These are phyloP conservation scores for Drosophila arizonae DNA, from an alignment of 1,140 invertebrate genomes.

Conservation along the genomic window DNA sequence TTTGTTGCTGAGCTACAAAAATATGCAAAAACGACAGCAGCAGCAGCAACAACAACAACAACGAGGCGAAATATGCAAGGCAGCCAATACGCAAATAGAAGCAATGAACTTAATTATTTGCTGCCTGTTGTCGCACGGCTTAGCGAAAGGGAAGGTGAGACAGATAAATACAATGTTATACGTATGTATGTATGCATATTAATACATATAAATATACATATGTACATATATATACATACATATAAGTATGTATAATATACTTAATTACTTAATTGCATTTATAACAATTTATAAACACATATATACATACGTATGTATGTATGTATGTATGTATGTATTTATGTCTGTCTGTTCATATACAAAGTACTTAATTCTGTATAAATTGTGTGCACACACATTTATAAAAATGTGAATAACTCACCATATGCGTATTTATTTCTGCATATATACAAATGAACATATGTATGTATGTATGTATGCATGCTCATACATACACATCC, in stretches of 20 bases:
- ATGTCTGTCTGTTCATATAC: not conserved
- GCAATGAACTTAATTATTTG: constrained; percentile 82
- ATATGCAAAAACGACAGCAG: constrained; percentile 62
- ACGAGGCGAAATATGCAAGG: constrained; percentile 48
- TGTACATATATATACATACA: not conserved
- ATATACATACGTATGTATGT: not conserved
- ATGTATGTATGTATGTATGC: not conserved
- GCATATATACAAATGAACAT: not conserved
- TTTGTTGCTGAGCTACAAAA: constrained; percentile 74
- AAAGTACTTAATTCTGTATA: not conserved
- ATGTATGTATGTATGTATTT: not conserved
- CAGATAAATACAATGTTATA: constrained; percentile 13
- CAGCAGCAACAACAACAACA: constrained; percentile 36
- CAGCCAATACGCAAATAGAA: constrained; percentile 72
- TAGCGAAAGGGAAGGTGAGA: constrained; percentile 38
- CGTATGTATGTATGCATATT: not conserved
- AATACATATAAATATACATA: not conserved
- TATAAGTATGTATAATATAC: not conserved
- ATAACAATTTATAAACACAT: not conserved
- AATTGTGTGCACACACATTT: too few relatives aligned
- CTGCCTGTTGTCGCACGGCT: constrained; percentile 49
- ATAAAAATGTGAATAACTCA: not conserved
- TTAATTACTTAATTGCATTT: not conserved
- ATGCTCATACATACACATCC: not conserved
- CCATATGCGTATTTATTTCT: not conserved